These are phyloP conservation scores for Scaptomyza pallida DNA, from an alignment of 1,140 invertebrate genomes.

Conservation along the genomic window DNA sequence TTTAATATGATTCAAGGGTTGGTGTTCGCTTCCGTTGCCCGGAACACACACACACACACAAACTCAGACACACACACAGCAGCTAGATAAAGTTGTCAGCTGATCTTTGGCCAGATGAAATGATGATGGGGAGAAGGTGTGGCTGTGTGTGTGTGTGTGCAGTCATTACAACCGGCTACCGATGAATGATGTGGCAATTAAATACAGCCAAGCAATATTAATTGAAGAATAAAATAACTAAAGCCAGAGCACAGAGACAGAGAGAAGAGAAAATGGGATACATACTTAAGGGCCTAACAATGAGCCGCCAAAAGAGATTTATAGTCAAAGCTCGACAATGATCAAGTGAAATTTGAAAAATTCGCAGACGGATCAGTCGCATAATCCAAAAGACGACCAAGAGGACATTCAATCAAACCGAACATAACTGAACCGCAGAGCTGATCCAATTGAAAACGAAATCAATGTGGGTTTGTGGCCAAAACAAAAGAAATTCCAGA, in stretches of 20 bases:
- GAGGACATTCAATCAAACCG: conserved; percentile 62
- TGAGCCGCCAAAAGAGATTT: conserved; percentile 53
- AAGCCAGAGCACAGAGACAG: neutral
- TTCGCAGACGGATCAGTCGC: conserved; percentile 38
- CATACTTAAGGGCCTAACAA: conserved; percentile 1
- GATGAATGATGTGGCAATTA: conserved; percentile 64
- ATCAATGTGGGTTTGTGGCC: conserved; percentile 30
- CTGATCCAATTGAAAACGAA: conserved; percentile 53
- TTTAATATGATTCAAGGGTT: conserved; percentile 17
- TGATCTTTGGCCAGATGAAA: conserved; percentile 55
- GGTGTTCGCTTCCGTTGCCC: too few species aligned
- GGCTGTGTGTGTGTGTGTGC: conserved; percentile 13
- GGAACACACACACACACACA: too few species aligned
- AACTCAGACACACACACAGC: conserved; percentile 63
- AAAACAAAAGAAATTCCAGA: conserved; percentile 74
- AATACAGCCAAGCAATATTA: conserved; percentile 41
- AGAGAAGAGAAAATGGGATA: conserved; percentile 10
- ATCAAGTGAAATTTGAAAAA: conserved; percentile 62
- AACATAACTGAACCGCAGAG: conserved; percentile 15
- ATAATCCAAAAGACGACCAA: conserved; percentile 4
- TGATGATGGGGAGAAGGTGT: conserved; percentile 18
- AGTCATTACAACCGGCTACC: conserved; percentile 45
- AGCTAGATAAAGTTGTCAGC: conserved; percentile 79
- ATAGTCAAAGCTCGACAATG: conserved; percentile 44
- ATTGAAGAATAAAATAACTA: conserved; percentile 44